Base-by-base conservation (phyloP, 1,140 invertebrate genomes). In the Hypsibius dujardini region DNA sequence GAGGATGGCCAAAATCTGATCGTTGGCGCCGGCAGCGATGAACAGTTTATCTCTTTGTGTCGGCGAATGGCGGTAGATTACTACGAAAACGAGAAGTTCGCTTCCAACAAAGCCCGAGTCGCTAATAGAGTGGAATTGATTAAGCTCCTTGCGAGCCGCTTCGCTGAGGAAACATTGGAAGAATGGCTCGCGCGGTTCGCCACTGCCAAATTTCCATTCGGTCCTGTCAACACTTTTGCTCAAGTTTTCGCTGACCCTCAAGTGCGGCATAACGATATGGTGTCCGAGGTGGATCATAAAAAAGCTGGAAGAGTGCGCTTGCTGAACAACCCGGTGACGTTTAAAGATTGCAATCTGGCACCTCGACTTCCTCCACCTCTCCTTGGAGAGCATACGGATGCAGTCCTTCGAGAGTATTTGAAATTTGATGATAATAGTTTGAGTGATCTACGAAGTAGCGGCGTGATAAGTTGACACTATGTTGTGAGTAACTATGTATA, bases 241-340 rank as follows among this genome's bases (percentile, higher is more conserved):
- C 84, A 92, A 76, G 89, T 90, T 0, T 97, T 96, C 78, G 82
- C 85, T 69, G 90, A 95, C 82, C 86, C 86, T 2, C 92, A 95
- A 77, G 76, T 79, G 0, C 81, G 86, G 74, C 80, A 86, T 40
- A 87, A 88, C 75, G 81, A 82, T 15, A 76, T 94, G 72, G 87
- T 95, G 1, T 85, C 90, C 79, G 85, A 86, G 71, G 75, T 95
- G 71, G 77, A 84, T 1, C 89, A 94, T 82, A 81, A 86, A 0
- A 80, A 79, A 67, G 85, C 84, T 50, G 89, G 87, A 0, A 83
- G 79, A 69, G 80, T 95, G 0, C 89, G 87, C 78, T 78, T 95
- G 28, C 87, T 94, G 1, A 80, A 80, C 80, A 73, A 75, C 74
- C 85, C 93, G 0, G 92, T 95, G 1, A 83, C 82, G 62, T 95